Percentiles rank a stretch among this genome's conserved stretches.
phyloP scores from a whole-genome alignment of 2,113 vertebrate species.

The Zingel zingel region DNA sequence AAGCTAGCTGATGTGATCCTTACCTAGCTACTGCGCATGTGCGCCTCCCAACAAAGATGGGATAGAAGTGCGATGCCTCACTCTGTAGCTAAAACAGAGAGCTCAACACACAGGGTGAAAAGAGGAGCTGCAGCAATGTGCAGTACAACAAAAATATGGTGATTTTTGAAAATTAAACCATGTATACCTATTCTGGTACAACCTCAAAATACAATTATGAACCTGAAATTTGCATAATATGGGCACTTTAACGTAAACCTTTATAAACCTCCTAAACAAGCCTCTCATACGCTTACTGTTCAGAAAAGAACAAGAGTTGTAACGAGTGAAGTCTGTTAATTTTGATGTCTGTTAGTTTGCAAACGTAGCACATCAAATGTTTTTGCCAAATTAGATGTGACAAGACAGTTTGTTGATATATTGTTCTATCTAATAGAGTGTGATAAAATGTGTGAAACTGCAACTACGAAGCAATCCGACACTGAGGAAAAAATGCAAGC shows the following conservation, averaged over 20 bases:
- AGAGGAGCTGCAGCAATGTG: too few species aligned
- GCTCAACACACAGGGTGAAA: too few species aligned
- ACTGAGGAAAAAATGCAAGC: conserved; percentile 4
- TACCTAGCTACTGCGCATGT: too few species aligned
- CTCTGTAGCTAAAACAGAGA: too few species aligned
- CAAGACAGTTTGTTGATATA: background rate
- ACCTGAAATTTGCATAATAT: too few species aligned
- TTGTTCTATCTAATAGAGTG: background rate
- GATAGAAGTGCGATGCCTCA: too few species aligned
- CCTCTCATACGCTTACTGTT: background rate
- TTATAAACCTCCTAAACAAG: background rate
- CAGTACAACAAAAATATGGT: too few species aligned
- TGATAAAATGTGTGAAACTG: conserved; percentile 13
- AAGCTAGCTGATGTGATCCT: too few species aligned
- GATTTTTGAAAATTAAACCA: too few species aligned
- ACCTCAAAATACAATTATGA: too few species aligned
- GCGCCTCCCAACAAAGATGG: too few species aligned
- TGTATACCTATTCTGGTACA: too few species aligned
- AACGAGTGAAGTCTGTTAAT: background rate
- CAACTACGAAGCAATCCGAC: conserved; percentile 18
- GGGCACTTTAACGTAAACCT: background rate
- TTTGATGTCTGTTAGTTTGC: background rate
- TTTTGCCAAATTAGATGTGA: conserved; percentile 30
- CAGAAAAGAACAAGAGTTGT: background rate
- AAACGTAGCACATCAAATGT: conserved; percentile 13